Evolutionary conservation across 2,797 vertebrate species (phyloP).

Genomic region (Toxotes lorentzi): DNA sequence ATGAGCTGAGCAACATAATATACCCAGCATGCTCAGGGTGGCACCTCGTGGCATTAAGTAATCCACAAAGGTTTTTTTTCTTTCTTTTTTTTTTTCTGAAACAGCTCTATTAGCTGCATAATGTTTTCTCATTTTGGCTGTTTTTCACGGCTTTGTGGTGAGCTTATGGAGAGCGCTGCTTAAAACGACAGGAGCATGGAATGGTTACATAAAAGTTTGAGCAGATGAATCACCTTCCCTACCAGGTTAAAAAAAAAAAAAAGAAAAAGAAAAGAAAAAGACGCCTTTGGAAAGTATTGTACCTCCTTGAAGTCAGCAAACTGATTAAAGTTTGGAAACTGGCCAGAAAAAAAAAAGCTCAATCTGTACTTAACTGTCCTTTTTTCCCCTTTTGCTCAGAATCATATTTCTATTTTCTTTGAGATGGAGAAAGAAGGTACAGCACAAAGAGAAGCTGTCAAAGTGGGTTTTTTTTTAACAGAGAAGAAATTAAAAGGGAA

Average conservation of each 20-base stretch:
- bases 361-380: slow-evolving; percentile 35
- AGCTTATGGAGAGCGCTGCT: slow-evolving; percentile 67
- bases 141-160: slow-evolving; percentile 60
- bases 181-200: slow-evolving; percentile 64
- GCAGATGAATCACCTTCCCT: slow-evolving; percentile 64
- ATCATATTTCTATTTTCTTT: slow-evolving; percentile 60
- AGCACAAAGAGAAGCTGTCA: slow-evolving; percentile 41
- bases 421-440: slow-evolving; percentile 48
- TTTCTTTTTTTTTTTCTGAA: slow-evolving; percentile 48
- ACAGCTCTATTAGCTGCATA: slow-evolving; percentile 74
- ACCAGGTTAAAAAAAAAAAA: slow-evolving; percentile 16
- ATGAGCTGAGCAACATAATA: slow-evolving; percentile 40
- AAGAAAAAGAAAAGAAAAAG: slow-evolving; percentile 15
- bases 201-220: slow-evolving; percentile 64
- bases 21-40: slow-evolving; percentile 41
- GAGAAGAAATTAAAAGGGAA: background rate
- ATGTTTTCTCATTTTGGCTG: slow-evolving; percentile 73
- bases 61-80: slow-evolving; percentile 52
- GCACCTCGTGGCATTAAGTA: slow-evolving; percentile 69
- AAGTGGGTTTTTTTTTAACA: slow-evolving; percentile 24
- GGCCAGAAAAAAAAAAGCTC: slow-evolving; percentile 51
- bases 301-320: slow-evolving; percentile 70
- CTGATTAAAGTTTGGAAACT: slow-evolving; percentile 80
- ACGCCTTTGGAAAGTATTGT: slow-evolving; percentile 53
- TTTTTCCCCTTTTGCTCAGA: slow-evolving; percentile 32